Percentiles rank a stretch among this genome's conserved stretches.
phyloP scores from a whole-genome alignment of 1,140 invertebrate species.

The Trigoniulus corallinus region DNA sequence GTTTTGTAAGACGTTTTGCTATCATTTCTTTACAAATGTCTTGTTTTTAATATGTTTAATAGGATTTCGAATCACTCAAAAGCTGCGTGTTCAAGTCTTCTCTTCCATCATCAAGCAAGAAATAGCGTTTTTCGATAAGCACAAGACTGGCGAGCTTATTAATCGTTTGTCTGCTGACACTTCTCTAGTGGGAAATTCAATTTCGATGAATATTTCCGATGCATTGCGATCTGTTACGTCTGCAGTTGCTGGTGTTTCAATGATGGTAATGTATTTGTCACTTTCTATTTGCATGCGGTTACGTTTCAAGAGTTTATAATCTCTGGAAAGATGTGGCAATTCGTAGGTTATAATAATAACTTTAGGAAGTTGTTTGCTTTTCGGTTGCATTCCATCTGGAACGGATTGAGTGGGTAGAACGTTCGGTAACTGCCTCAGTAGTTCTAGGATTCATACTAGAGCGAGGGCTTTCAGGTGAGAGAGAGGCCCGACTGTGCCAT shows the following conservation, averaged over 20 bases:
- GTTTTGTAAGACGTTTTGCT: too few relatives aligned
- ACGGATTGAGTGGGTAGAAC: too few relatives aligned
- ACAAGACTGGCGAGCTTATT: constrained; percentile 86
- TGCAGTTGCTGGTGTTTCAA: constrained; percentile 62
- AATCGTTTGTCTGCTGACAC: constrained; percentile 82
- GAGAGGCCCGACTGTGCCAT: too few relatives aligned
- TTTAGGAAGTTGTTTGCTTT: neutral
- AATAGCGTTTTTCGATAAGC: constrained; percentile 80
- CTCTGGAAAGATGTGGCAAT: neutral
- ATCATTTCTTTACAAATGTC: neutral
- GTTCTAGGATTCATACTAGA: too few relatives aligned
- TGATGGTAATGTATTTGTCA: constrained; percentile 58
- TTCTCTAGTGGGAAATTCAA: constrained; percentile 70
- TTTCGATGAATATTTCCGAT: constrained; percentile 89
- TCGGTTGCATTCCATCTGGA: too few relatives aligned
- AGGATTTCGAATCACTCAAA: constrained; percentile 74
- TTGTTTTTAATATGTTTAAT: constrained; percentile 15
- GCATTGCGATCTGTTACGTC: constrained; percentile 71
- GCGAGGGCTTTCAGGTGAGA: too few relatives aligned
- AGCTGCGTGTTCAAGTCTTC: constrained; percentile 63
- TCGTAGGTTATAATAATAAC: constrained; percentile 1
- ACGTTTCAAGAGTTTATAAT: neutral
- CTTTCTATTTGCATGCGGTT: neutral
- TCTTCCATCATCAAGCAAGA: constrained; percentile 74
- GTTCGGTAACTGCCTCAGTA: too few relatives aligned